Evolutionary conservation across 2,888 invertebrate genomes (phyloP).

Genomic region (Eustalomyia histrio): DNA sequence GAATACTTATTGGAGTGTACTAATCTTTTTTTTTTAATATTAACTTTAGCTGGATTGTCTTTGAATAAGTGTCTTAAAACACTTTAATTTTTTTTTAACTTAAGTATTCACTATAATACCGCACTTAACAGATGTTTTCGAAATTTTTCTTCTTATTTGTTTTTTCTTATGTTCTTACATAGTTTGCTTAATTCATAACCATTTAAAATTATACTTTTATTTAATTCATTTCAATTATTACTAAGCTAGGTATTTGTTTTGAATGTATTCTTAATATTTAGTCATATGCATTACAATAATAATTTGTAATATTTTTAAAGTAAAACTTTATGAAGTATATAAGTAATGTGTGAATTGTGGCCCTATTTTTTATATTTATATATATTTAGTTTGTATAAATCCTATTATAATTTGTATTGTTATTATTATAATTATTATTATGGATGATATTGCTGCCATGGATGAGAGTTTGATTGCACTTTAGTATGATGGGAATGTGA

Average conservation of each 20-base stretch:
- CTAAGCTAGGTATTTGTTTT: slow-evolving; percentile 57
- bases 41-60: no score
- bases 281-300: slow-evolving; percentile 24
- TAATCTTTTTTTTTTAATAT: no score
- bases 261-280: slow-evolving; percentile 36
- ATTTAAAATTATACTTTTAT: slow-evolving; percentile 59
- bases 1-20: no score
- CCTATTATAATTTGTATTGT: slow-evolving; percentile 6
- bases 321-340: slow-evolving; percentile 52
- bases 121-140: no score
- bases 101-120: no score
- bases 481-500: slow-evolving; percentile 64
- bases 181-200: no score
- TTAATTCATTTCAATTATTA: slow-evolving; percentile 64
- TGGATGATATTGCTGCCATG: slow-evolving; percentile 64
- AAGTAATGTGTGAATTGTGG: slow-evolving; percentile 2
- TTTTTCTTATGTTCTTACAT: no score
- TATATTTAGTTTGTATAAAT: not conserved
- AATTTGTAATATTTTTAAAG: slow-evolving; percentile 43
- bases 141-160: no score
- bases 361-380: slow-evolving; percentile 11
- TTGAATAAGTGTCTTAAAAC: no score
- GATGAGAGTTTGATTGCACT: slow-evolving; percentile 57
- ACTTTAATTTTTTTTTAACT: no score
- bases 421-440: slow-evolving; percentile 58